These are phyloP conservation scores for Punctoribates punctum DNA, from an alignment of 2,888 invertebrate genomes.

Conservation along the genomic window DNA sequence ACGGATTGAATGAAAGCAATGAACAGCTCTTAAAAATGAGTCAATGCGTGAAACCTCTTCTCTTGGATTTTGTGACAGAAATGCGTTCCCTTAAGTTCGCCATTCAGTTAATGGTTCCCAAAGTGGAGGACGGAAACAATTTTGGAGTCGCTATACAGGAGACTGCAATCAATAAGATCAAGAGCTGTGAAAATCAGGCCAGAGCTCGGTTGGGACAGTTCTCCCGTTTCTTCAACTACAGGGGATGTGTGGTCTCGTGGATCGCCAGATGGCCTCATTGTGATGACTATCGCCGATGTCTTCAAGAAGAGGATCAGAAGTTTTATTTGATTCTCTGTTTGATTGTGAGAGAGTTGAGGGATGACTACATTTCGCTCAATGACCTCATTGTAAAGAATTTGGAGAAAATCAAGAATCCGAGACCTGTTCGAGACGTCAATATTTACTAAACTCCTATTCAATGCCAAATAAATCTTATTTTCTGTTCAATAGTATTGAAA, in stretches of 20 bases:
- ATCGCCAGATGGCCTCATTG: not conserved
- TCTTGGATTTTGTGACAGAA: not conserved
- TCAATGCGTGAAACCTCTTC: slow-evolving; percentile 16
- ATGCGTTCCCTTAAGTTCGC: not conserved
- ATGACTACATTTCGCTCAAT: not conserved
- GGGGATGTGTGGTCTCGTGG: not conserved
- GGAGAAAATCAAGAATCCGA: slow-evolving; percentile 5
- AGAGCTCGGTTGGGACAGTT: not conserved
- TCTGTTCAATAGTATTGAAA: no score
- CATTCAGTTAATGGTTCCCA: not conserved
- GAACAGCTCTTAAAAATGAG: slow-evolving; percentile 25
- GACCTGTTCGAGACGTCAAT: not conserved
- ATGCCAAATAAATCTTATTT: no score
- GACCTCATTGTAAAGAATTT: not conserved
- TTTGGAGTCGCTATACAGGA: not conserved
- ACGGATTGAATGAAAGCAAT: slow-evolving; percentile 32
- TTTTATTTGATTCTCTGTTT: not conserved
- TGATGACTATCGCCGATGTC: not conserved
- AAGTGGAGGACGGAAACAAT: slow-evolving; percentile 6
- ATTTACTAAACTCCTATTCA: no score
- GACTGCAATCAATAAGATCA: not conserved
- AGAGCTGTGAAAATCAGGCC: not conserved
- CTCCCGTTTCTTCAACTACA: not conserved
- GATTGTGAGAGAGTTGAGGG: not conserved
- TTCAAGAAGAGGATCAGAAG: not conserved